Conservation (phyloP, 1,140 invertebrate genomes). For the Ceratina calcarata region DNA sequence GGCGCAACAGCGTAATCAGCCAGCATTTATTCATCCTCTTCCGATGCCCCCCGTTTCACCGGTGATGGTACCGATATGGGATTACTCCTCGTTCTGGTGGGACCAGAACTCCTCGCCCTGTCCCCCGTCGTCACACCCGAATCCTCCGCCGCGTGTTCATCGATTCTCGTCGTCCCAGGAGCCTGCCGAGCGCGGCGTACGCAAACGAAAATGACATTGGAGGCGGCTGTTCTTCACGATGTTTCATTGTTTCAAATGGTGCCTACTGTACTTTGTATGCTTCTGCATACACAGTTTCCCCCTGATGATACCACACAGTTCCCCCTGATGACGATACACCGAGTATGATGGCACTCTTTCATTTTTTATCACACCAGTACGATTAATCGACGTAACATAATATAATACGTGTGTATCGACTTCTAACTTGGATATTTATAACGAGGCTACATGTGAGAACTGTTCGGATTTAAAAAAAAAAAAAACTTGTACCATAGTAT, state of each 20-base stretch:
- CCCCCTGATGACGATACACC: slow-evolving; percentile 59
- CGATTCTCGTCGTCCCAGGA: slow-evolving; percentile 60
- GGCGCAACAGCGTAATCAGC: slow-evolving; percentile 63
- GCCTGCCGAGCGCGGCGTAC: slow-evolving; percentile 63
- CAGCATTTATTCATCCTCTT: slow-evolving; percentile 68
- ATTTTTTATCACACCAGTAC: not conserved
- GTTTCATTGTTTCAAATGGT: slow-evolving; percentile 76
- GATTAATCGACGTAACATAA: not conserved
- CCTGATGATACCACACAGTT: slow-evolving; percentile 63
- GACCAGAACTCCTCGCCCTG: slow-evolving; percentile 64
- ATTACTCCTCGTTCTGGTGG: slow-evolving; percentile 69
- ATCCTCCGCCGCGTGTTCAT: slow-evolving; percentile 46
- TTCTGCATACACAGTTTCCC: slow-evolving; percentile 71
- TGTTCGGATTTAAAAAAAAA: not conserved
- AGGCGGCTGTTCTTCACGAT: slow-evolving; percentile 66
- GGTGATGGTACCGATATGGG: slow-evolving; percentile 65
- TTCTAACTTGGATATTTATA: slow-evolving; percentile 29
- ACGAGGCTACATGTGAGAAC: not conserved
- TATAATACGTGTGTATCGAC: not conserved
- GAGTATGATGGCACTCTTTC: slow-evolving; percentile 45
- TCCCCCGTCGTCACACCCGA: slow-evolving; percentile 45
- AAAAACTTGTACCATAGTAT: slow-evolving; percentile 15
- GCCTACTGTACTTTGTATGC: slow-evolving; percentile 75
- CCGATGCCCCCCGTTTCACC: slow-evolving; percentile 66
- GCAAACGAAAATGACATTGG: slow-evolving; percentile 76